Evolutionary conservation across 2,797 vertebrate species (phyloP), one percentile per base, ranked within the genome.

Genomic region (Anableps anableps): DNA sequence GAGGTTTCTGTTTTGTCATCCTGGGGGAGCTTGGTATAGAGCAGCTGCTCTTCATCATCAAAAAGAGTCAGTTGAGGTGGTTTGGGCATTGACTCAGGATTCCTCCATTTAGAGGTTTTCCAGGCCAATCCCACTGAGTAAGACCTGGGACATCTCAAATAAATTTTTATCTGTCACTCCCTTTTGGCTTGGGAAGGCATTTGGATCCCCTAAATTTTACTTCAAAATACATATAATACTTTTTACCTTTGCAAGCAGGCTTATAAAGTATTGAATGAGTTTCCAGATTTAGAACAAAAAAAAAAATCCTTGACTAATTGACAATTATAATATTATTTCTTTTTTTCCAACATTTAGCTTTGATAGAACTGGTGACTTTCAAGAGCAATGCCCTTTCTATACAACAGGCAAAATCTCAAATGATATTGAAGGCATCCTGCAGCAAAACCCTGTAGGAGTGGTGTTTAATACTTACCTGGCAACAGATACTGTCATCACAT

Each of bases 401-500:
- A 77, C 45, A 77, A 74, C 74, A 43, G 31, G 34, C 64, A 72
- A n/a, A 77, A 82, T 64, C 29, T 36, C 31, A 73, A 34, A 81
- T 82, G 21, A 53, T 51, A 48, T 38, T 23, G 31, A 38, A 47
- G 48, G 31, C n/a, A 23, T 79, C 38, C 66, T 72, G 81, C 76
- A 64, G 80, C 75, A 53, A 45, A 50, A 81, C 74, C 11, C 66
- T 16, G 58, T 68, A 31, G 26, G 58, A 80, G 62, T 38, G 55
- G 45, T 45, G 45, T 81, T 88, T 92, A 95, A 96, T 95, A 87
- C 92, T 90, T 85, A 93, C 88, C 87, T 85, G 94, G 91, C 88
- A 95, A 96, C 94, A 95, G 92, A 89, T 93, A 80, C 95, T 96
- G 95, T 96, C 96, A 95, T 90, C 95, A 91, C 88, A 60, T 79